Evolutionary conservation across 2,113 vertebrate genomes (phyloP), one percentile per base, ranked within the genome.

Genomic region (Microcebus murinus): DNA sequence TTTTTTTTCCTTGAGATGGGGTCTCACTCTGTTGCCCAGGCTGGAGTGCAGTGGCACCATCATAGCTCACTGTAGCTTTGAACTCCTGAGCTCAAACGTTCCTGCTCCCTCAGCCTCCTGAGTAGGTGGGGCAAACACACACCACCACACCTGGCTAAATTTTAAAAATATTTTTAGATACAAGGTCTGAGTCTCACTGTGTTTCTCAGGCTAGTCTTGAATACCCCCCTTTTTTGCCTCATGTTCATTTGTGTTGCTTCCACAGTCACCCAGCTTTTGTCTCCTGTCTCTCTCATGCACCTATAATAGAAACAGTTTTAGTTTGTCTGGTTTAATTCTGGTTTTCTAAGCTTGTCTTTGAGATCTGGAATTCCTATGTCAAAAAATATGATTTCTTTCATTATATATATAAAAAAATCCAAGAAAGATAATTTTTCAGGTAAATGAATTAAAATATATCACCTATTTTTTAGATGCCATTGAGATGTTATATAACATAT

Each of bases 281-380:
- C 10, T 95, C 31, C 34, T 82, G 6, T 55, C 31, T 96, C 31
- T 67, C 25, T 89, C 45, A 61, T 74, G 48, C 4, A 79, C 23
- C n/a, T 89, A 82, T 71, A 88, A 79, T 39, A 91, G 42, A 94
- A 97, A 93, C 14, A 57, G 25, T 6, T 83, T 89, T 73, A 77
- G 11, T 91, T 29, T 68, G 6, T 63, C 52, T 31, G 0, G 4
- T 52, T 91, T 68, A 77, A 74, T 74, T 68, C 48, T 74, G 57
- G 42, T 61, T 90, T 76, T 50, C 57, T 93, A 71, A 91, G 13
- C 14, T 67, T 86, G 31, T 90, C 21, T 89, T 86, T 91, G 74
- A 86, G 55, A 81, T 17, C 48, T n/a, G 4, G 20, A 67, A 77
- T 89, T 79, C 4, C 4, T 70, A 80, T 94, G 55, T 96, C 11